Base-by-base conservation (phyloP, 2,113 vertebrate genomes). In the Opisthocomus hoazin region DNA sequence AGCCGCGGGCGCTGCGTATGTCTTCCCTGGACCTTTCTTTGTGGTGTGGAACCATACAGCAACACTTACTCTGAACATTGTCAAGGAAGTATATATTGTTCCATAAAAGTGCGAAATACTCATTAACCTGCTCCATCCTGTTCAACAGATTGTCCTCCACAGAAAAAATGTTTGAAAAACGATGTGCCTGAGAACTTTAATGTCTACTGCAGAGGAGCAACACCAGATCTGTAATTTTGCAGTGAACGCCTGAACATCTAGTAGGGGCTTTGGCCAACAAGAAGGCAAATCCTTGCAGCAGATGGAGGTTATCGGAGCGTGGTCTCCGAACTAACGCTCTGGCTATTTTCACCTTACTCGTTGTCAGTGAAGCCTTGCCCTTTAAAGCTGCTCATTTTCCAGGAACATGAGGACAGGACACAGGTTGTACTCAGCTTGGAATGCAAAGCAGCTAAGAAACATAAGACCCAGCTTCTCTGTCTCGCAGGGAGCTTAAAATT, bases 81-180 rank as follows among this genome's bases (percentile, higher is more conserved):
- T 68, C 22, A 39, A 45, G 18, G 10, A 37, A 41, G 6, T 15
- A 13, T 6, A 1, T 70, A 11, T 51, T 0, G 1, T 43, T 41
- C 50, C 14, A 34, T 46, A 21, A 50, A 73, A 15, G 5, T 1
- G 2, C 7, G 43, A 48, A 65, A n/a, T 64, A 50, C 13, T 56
- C 2, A 0, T 30, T 53, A 65, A 57, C 7, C 9, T 45, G 12
- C 15, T 70, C 10, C 5, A 27, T 27, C 30, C 3, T 6, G 7
- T 74, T 61, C 12, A 81, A n/a, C 5, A 30, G 32, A n/a, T n/a
- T 43, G 64, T n/a, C 9, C 16, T 71, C 1, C 0, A 41, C 22
- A 54, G 29, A 74, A 93, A 78, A 78, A 5, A 8, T 13, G 4
- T 10, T 39, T 32, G 24, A 70, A 66, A 93, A 82, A 26, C 6